Base-by-base conservation (phyloP, 2,113 vertebrate genomes). In the Polyodon spathula region DNA sequence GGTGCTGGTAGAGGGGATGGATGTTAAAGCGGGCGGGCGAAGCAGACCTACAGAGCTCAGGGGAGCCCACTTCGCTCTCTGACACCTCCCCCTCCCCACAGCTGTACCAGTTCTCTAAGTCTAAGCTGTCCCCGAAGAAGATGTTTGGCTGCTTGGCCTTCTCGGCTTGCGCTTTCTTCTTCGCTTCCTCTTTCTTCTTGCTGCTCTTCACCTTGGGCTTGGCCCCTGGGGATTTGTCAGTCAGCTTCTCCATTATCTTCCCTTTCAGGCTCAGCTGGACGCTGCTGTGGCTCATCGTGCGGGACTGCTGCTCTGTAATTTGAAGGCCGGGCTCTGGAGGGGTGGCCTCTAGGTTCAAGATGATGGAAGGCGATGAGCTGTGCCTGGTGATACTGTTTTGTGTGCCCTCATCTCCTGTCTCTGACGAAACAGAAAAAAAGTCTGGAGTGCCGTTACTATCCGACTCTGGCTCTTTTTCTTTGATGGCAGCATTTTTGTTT, bases 41-140 rank as follows among this genome's bases (percentile, higher is more conserved):
- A 2, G 89, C 83, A 58, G 92, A 91, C 8, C 88, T 84, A 11
- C 70, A 82, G 48, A 82, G 85, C 4, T 88, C 86, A 8, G 96
- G 96, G 2, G 96, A 98, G 3, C 94, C 94, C 1, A 88, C 74
- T 58, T 98, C 94, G 57, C 96, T 98, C 73, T 98, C 96, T 40
- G 96, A 98, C 58, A 98, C 93, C 66, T 98, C 96, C 1, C 96
- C 96, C 67, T 98, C 96, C 43, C 96, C 96, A 61, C 96, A 98
- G 76, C 96, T 98, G 68, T 98, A 98, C 96, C 96, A 98, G 68
- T 98, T 98, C 73, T 98, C 96, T 60, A 98, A 85, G 74, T 98
- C 96, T 63, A 98, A 84, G 66, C 93, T 97, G 73, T 98, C 95
- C 7, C 93, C 94, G 16, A 98, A 98, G 75, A 97, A 98, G 52